Base-by-base conservation (phyloP, 2,888 invertebrate species). In the Ferrisia virgata region DNA sequence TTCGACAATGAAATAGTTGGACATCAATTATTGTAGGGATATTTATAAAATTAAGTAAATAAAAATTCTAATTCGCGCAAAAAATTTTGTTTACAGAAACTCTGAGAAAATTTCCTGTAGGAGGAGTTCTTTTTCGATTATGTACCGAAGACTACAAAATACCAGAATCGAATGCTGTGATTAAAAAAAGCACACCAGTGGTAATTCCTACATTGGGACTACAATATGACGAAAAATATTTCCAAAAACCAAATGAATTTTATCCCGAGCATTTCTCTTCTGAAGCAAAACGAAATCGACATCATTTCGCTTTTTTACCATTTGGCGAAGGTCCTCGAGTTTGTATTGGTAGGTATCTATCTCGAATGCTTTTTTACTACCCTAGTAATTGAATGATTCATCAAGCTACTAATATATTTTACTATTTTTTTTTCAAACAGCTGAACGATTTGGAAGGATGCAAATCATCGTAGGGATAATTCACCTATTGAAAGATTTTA, bases 241-340 rank as follows among this genome's bases (percentile, higher is more conserved):
- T n/a, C n/a, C n/a, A n/a, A n/a, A n/a, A n/a, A n/a, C n/a, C n/a
- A n/a, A n/a, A n/a, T n/a, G n/a, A n/a, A n/a, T n/a, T n/a, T n/a
- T n/a, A n/a, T n/a, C 90, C 90, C 0, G 89, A 90, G 84, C 87
- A 89, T 82, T 90, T 90, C 86, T 86, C 86, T 0, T 88, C 88
- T 2, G 89, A 89, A 15, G 88, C 87, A 13, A 89, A 89, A 85
- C 86, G 85, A 4, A 85, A 86, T 1, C 87, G 87, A 15, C 87
- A 86, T 11, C 39, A 87, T 85, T 86, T 87, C 86, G 86, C 86
- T 5, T 89, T 88, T 86, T 85, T 89, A 86, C 88, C 89, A 0
- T 89, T 89, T 85, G 89, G 88, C 15, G n/a, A n/a, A n/a, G n/a
- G n/a, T n/a, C n/a, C n/a, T n/a, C n/a, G n/a, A n/a, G n/a, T n/a